These are phyloP conservation scores for Seladonia tumulorum DNA, from an alignment of 2,888 invertebrate species.

Conservation along the genomic window DNA sequence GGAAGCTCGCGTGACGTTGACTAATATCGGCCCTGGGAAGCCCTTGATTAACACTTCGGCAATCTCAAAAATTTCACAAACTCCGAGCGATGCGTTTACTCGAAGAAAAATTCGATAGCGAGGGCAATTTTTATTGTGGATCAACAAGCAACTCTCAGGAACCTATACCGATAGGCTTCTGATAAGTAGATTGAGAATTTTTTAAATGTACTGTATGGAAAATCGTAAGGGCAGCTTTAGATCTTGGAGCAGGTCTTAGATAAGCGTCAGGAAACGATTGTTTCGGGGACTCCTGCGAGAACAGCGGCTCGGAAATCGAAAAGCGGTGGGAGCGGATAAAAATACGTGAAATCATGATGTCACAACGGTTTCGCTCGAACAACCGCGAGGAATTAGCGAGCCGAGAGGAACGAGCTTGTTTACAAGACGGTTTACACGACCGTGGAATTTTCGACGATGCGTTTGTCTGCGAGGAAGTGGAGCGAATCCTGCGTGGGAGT, in stretches of 20 bases:
- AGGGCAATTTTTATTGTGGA: no score
- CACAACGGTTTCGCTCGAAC: constrained; percentile 22
- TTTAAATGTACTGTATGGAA: background rate
- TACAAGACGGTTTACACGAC: constrained; percentile 52
- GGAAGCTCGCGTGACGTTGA: constrained; percentile 62
- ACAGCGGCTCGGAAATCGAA: background rate
- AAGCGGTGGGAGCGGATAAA: background rate
- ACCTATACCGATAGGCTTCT: no score
- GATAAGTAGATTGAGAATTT: no score
- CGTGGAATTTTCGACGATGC: constrained; percentile 38
- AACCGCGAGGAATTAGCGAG: constrained; percentile 51
- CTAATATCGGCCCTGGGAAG: constrained; percentile 64
- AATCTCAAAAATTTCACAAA: background rate
- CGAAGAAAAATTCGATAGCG: background rate
- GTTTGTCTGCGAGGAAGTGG: constrained; percentile 13
- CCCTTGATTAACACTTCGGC: constrained; percentile 56
- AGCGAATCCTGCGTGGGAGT: constrained; percentile 22
- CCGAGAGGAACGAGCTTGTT: constrained; percentile 46
- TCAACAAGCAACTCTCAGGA: no score
- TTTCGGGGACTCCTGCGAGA: background rate
- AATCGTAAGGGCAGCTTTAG: constrained; percentile 59
- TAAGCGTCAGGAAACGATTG: constrained; percentile 22
- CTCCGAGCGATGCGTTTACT: background rate
- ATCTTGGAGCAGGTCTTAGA: constrained; percentile 49
- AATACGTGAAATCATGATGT: constrained; percentile 28